Base-by-base conservation (phyloP, 2,113 vertebrate genomes). In the Microtus oregoni region DNA sequence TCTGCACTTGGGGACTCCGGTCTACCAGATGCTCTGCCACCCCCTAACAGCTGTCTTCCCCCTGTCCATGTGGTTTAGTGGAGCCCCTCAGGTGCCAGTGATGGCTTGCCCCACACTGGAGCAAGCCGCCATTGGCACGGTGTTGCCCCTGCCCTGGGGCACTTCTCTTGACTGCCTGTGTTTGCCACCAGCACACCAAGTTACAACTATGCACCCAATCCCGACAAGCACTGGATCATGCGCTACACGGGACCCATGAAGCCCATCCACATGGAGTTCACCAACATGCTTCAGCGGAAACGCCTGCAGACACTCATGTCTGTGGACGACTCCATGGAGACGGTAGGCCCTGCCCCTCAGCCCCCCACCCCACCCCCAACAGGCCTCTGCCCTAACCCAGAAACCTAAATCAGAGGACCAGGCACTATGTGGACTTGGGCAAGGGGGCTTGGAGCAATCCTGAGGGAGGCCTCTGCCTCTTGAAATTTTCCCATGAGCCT, bases 241-340 rank as follows among this genome's bases (percentile, higher is more conserved):
- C 99, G 99, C 79, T 99, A 99, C 98, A 99, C 99, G 0, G 99
- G 99, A 20, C 98, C 99, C n/a, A 99, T 99, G 99, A 99, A 99
- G 95, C 99, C 99, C 2, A 99, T 99, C 97, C 99, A 99, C 98
- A 99, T 99, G 99, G 99, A 99, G 93, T 99, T 99, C 98, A 99
- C 99, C 35, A 99, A 99, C 98, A 99, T 99, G 99, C 98, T 99
- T 1, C 99, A 99, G 98, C 99, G 99, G 90, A 98, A 99, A 95
- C 99, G 99, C 85, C 99, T 99, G 95, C 99, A 99, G 96, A 99
- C 99, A 0, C 99, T 99, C 91, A 98, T 99, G 98, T 99, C 99
- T 10, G 99, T 99, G 97, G 99, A 99, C 28, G 99, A 99, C 98
- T 99, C 99, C 17, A 98, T 99, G 98, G 99, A 99, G 94, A 99